These are phyloP conservation scores for Cyclopterus lumpus DNA, from an alignment of 2,797 vertebrate species.

Conservation along the genomic window DNA sequence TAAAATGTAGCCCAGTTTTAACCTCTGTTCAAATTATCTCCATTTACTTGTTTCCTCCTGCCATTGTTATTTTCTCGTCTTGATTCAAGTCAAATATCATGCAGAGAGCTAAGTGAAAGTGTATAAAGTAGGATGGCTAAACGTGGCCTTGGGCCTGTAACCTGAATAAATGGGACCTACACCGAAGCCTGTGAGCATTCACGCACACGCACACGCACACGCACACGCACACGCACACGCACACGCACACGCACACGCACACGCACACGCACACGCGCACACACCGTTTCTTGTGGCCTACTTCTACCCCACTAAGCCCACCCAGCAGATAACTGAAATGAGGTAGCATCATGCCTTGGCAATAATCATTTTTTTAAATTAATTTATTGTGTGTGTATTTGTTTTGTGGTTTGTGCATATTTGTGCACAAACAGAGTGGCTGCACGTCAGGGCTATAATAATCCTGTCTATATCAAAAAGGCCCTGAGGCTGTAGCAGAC, in stretches of 20 bases:
- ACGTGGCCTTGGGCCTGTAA: constrained; percentile 50
- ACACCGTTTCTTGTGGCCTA: constrained; percentile 37
- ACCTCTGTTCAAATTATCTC: background rate
- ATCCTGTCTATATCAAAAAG: constrained; percentile 57
- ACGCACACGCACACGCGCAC: no score
- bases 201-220: constrained; percentile 11
- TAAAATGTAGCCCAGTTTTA: background rate
- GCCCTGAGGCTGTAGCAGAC: constrained; percentile 54
- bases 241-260: no score
- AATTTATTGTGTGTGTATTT: constrained; percentile 15
- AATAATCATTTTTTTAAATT: constrained; percentile 42
- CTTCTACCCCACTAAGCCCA: constrained; percentile 39
- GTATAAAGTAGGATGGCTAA: constrained; percentile 49
- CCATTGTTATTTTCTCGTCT: constrained; percentile 21
- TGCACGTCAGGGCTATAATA: constrained; percentile 55
- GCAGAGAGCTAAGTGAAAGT: constrained; percentile 29
- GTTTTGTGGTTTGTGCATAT: constrained; percentile 20
- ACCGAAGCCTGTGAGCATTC: background rate
- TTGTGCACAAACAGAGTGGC: constrained; percentile 29
- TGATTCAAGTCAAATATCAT: constrained; percentile 64
- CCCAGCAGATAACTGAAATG: constrained; percentile 43
- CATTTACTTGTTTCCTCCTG: constrained; percentile 9
- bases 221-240: constrained; percentile 4
- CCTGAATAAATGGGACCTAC: constrained; percentile 43
- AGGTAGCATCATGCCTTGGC: constrained; percentile 34